Evolutionary conservation across 37 sponge, comb jelly and placozoan genomes (phyloP), one percentile per base, ranked within the genome.

Genomic region (Chondrosia reniformis): DNA sequence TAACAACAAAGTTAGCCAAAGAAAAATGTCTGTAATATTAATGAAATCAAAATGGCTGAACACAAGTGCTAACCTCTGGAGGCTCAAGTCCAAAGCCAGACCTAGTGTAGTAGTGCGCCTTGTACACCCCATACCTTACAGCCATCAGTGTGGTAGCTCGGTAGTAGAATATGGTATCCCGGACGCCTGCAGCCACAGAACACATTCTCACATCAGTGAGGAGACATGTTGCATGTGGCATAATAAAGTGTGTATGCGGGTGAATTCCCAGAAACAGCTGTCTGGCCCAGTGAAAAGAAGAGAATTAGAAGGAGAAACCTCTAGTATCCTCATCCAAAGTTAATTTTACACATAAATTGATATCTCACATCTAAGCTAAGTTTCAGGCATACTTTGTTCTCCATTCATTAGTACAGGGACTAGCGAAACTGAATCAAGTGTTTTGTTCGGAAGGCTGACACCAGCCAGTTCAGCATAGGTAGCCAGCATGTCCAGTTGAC

Each of bases 71-170:
- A 27, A 81, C 82, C 74, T 73, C 74, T 30, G 82, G 82, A 73
- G 82, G 82, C 9, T 81, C 82, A 58, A 56, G 39, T 39, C 38
- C 56, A 39, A 37, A 81, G 2, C 82, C 82, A 21, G 36, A 21
- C 2, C 82, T 58, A 24, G 82, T 81, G 55, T 74, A 74, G 58
- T 46, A 81, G 62, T 81, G 82, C 24, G 82, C 82, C 62, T 81
- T 81, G 69, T 54, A 81, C 45, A 57, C 28, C 28, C 59, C 52
- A 32, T 81, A 81, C 22, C 82, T 59, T 10, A 81, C 75, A 22
- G 82, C 82, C 82, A 81, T 81, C 61, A 81, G 73, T 4, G 82
- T 81, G 21, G 59, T 72, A 19, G 74, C 82, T 57, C 82, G 41
- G 38, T 81, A 81, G 55, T 81, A 81, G 75, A 81, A 73, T 4